Evolutionary conservation across 2,888 invertebrate genomes (phyloP).

Genomic region (Pyrgus malvae): DNA sequence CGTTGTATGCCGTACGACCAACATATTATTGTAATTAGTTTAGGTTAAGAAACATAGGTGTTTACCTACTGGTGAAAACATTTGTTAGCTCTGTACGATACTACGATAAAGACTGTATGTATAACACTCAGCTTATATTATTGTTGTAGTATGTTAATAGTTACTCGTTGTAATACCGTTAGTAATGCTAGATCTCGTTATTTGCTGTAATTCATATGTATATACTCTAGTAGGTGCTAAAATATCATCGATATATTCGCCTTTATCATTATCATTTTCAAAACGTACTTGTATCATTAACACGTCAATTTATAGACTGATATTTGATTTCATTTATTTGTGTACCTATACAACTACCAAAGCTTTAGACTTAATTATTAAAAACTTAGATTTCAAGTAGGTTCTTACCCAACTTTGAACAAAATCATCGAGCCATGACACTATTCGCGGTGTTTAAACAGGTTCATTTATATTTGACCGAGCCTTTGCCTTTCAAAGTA

Average conservation of each 20-base stretch:
- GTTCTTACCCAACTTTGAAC: conserved; percentile 5
- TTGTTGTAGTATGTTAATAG: conserved; percentile 53
- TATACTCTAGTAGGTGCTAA: conserved; percentile 43
- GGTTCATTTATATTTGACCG: too few relatives aligned
- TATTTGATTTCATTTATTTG: conserved; percentile 46
- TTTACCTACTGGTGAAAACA: conserved; percentile 14
- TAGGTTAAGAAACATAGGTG: conserved; percentile 2
- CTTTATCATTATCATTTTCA: conserved; percentile 21
- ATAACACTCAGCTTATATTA: conserved; percentile 42
- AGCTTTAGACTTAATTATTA: conserved; percentile 59
- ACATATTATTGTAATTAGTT: conserved; percentile 5
- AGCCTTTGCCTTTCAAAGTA: too few relatives aligned
- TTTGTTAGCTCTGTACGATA: conserved; percentile 54
- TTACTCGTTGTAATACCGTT: conserved; percentile 49
- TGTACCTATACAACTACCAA: conserved; percentile 72
- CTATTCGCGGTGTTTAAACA: too few relatives aligned
- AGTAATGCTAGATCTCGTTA: conserved; percentile 77
- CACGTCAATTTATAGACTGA: conserved; percentile 52
- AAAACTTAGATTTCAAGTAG: conserved; percentile 15
- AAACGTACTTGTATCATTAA: conserved; percentile 28
- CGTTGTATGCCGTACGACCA: conserved; percentile 3
- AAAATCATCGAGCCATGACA: neutral
- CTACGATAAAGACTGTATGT: conserved; percentile 71
- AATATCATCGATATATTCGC: conserved; percentile 28
- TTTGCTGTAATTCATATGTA: conserved; percentile 45